Conservation (phyloP, 1,140 invertebrate species). For the Ephestia elutella region DNA sequence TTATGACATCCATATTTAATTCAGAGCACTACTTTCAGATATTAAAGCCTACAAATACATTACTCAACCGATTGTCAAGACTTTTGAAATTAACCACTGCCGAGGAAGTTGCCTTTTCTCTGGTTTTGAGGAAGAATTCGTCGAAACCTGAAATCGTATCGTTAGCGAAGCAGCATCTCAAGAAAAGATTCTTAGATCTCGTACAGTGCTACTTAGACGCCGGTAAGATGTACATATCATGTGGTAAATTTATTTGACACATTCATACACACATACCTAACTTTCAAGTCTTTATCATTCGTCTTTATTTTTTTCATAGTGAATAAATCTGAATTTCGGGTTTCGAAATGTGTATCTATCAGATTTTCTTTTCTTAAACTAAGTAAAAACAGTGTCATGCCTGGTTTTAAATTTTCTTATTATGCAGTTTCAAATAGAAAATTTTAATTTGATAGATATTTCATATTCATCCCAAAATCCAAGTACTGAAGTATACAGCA, state of each 20-base stretch:
- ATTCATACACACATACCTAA: too few species aligned
- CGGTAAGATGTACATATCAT: conserved; percentile 31
- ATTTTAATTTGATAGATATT: too few species aligned
- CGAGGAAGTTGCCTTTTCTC: conserved; percentile 91
- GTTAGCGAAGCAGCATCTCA: conserved; percentile 85
- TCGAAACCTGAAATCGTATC: conserved; percentile 82
- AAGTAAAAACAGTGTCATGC: too few species aligned
- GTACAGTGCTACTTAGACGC: conserved; percentile 89
- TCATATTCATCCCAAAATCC: too few species aligned
- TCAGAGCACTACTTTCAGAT: conserved; percentile 74
- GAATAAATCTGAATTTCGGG: not conserved
- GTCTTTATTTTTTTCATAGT: not conserved
- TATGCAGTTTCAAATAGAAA: too few species aligned
- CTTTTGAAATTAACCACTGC: conserved; percentile 87
- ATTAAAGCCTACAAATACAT: conserved; percentile 82
- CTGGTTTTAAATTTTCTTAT: too few species aligned
- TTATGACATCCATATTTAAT: conserved; percentile 19
- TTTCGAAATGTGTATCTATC: too few species aligned
- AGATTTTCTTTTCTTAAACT: too few species aligned
- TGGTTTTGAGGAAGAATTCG: conserved; percentile 87
- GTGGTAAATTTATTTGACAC: not conserved
- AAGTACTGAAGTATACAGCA: too few species aligned
- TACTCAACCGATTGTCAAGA: conserved; percentile 88
- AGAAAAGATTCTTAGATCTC: conserved; percentile 87
- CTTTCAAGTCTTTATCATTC: too few species aligned